Conservation (phyloP, 2,888 invertebrate species). For the Anarsia innoxiella region DNA sequence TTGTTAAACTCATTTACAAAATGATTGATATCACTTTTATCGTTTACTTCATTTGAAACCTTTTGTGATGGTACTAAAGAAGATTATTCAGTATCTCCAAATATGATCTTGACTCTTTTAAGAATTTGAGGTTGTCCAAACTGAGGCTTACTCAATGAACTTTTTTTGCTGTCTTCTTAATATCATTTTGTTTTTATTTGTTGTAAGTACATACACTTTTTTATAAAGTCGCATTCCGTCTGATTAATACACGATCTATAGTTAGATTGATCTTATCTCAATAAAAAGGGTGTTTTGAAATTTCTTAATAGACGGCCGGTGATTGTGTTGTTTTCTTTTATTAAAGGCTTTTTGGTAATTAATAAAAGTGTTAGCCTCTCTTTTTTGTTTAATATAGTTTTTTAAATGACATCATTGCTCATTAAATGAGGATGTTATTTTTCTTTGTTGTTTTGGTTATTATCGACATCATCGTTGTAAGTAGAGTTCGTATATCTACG, state of each 20-base stretch:
- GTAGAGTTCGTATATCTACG: too few relatives aligned
- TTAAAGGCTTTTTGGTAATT: slow-evolving; percentile 36
- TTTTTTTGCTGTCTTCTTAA: slow-evolving; percentile 61
- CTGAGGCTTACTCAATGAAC: slow-evolving; percentile 58
- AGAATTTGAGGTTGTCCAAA: slow-evolving; percentile 27
- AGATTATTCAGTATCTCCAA: neutral
- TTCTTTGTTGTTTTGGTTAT: too few relatives aligned
- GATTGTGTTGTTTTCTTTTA: slow-evolving; percentile 38
- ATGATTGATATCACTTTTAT: neutral
- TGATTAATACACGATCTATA: slow-evolving; percentile 50
- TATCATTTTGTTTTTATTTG: slow-evolving; percentile 68
- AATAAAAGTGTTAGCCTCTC: slow-evolving; percentile 37
- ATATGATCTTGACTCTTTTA: neutral
- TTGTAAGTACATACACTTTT: slow-evolving; percentile 55
- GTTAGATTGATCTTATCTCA: slow-evolving; percentile 51
- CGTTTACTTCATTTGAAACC: neutral
- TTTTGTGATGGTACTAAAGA: neutral
- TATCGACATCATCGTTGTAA: too few relatives aligned
- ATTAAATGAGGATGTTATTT: too few relatives aligned
- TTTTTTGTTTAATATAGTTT: slow-evolving; percentile 6
- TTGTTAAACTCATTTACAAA: slow-evolving; percentile 1
- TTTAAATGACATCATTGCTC: neutral
- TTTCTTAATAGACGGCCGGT: slow-evolving; percentile 52
- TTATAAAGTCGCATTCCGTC: slow-evolving; percentile 54
- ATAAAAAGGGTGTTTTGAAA: slow-evolving; percentile 62